Conservation (phyloP, 2,113 vertebrate species). For the Grantiella picta region DNA sequence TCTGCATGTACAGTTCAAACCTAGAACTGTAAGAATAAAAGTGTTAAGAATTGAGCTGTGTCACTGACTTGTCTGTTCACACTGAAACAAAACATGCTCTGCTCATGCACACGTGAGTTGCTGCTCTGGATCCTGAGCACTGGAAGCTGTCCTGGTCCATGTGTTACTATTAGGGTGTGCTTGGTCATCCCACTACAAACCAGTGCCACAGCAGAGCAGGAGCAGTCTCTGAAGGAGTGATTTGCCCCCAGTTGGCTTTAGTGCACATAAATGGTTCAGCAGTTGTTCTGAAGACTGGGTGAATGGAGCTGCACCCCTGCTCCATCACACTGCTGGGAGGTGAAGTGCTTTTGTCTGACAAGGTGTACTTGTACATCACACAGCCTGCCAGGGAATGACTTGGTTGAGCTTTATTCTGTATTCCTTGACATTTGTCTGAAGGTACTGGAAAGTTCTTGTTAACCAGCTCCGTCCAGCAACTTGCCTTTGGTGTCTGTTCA, state of each 20-base stretch:
- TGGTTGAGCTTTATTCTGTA: fast-evolving
- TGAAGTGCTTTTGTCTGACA: fast-evolving
- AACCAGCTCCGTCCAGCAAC: fast-evolving
- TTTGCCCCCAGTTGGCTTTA: fast-evolving
- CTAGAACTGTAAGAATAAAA: constrained; percentile 71
- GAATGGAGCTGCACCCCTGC: fast-evolving
- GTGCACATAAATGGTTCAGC: fast-evolving
- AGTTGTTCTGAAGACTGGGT: fast-evolving
- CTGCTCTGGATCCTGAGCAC: no score
- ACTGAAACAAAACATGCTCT: fast-evolving
- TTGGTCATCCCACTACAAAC: fast-evolving
- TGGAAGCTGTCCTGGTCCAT: fast-evolving
- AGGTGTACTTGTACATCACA: fast-evolving
- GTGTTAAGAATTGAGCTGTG: constrained; percentile 41
- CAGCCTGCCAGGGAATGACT: fast-evolving
- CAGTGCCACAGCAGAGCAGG: fast-evolving
- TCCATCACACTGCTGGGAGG: fast-evolving
- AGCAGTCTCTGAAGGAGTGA: fast-evolving
- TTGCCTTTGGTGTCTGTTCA: fast-evolving
- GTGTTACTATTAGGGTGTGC: fast-evolving
- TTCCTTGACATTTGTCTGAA: not conserved
- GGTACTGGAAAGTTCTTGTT: no score
- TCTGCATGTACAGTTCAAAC: constrained; percentile 74
- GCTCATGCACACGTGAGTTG: fast-evolving
- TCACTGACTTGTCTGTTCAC: not conserved